Base-by-base conservation (phyloP, 2,888 invertebrate species). In the Portevinia maculata region DNA sequence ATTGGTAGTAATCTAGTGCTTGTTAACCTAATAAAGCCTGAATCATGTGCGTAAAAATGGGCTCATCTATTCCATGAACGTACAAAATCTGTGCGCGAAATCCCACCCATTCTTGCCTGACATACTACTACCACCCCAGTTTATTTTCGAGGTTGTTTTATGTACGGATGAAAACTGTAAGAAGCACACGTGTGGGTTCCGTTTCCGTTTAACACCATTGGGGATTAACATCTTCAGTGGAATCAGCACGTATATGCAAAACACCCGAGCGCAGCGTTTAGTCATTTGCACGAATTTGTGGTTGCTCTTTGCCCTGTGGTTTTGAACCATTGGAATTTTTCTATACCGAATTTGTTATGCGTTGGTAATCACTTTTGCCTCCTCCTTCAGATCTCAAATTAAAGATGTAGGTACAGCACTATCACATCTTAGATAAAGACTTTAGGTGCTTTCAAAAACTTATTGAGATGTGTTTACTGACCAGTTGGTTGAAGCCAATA, bases 141-240 rank as follows among this genome's bases (percentile, higher is more conserved):
- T 2, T 24, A 24, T 2, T 24, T 24, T 24, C 50, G 24, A n/a
- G 74, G 55, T 69, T 79, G 79, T 74, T 79, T 74, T 74, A 79
- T 79, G 73, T 74, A n/a, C n/a, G n/a, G n/a, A 69, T 50, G 62
- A 30, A 57, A 28, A 55, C 62, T 57, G 74, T 48, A 67, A 60
- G 28, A 30, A 17, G 48, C 30, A 69, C 44, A 79, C 79, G 50
- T 79, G 57, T 64, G 79, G 55, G 50, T 69, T 74, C 41, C 41
- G 75, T 57, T 79, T 64, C 53, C 57, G 67, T 44, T 50, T 57
- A 52, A 62, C 48, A 41, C 79, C 21, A 46, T 57, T 30, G 52
- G 44, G 69, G 57, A 74, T 75, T 75, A 79, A 75, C 69, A 74
- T 75, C 30, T 62, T 50, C 62, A 57, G 44, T 69, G 34, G 24